phyloP scores from a whole-genome alignment of 2,113 vertebrate species.

The Falco punctatus region DNA sequence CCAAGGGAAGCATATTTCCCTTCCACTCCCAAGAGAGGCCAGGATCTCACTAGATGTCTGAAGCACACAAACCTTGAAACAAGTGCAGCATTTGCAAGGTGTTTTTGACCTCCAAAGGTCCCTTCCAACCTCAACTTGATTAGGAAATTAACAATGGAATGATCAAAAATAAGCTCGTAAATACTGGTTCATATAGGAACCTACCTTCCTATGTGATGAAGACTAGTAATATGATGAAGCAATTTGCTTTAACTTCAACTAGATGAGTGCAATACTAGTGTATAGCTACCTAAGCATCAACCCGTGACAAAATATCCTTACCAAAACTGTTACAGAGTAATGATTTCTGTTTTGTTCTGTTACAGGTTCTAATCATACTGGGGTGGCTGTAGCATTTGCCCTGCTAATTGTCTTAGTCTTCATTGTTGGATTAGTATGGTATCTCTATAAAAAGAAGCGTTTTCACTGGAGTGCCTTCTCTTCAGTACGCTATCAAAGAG shows the following conservation, averaged over 20 bases:
- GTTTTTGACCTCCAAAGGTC: background rate
- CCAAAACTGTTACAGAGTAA: background rate
- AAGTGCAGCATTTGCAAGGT: background rate
- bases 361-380: constrained; percentile 78
- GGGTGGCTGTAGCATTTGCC: constrained; percentile 78
- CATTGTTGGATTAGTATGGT: constrained; percentile 60
- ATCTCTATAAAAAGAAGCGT: constrained; percentile 81
- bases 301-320: background rate
- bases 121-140: background rate
- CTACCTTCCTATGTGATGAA: background rate
- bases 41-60: background rate
- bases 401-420: constrained; percentile 76
- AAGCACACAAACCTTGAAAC: background rate
- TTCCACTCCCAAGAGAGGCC: background rate
- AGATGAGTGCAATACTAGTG: fast-evolving
- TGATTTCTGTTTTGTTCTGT: background rate
- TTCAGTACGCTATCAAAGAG: constrained; percentile 86
- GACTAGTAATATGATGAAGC: background rate
- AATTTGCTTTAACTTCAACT: background rate
- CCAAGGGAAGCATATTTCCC: background rate
- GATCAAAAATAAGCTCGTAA: background rate
- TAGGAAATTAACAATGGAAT: background rate
- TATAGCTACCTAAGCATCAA: background rate
- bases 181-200: background rate
- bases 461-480: constrained; percentile 74